A percentile compares a stretch with the other conserved stretches of the same genome.
Conservation (phyloP, 2,888 invertebrate genomes). For the Hydroisotoma schaefferi region DNA sequence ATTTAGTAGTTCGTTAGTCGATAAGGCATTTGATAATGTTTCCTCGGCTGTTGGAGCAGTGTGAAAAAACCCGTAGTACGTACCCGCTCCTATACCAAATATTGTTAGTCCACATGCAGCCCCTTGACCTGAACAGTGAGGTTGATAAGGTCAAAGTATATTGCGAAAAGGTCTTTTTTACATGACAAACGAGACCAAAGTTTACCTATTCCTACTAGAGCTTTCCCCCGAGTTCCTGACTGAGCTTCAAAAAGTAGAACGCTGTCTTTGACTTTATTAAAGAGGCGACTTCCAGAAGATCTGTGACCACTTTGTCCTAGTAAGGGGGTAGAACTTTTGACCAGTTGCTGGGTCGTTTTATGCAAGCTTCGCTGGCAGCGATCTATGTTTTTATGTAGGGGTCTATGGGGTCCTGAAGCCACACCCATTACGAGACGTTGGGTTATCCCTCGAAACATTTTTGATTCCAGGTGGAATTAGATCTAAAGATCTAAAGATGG, state of each 20-base stretch:
- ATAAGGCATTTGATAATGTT: not conserved
- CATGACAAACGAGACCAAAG: not conserved
- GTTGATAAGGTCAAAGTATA: too few species aligned
- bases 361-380: too few species aligned
- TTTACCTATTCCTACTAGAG: constrained; percentile 17
- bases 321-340: not conserved
- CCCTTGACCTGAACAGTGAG: too few species aligned
- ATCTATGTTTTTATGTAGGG: too few species aligned
- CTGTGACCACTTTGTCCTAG: not conserved
- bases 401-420: too few species aligned
- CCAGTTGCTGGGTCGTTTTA: not conserved
- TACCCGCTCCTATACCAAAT: constrained; percentile 11
- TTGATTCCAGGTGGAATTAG: too few species aligned
- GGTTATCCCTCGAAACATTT: too few species aligned
- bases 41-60: not conserved
- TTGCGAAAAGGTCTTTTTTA: not conserved
- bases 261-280: constrained; percentile 17
- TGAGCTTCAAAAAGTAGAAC: constrained; percentile 23
- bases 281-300: not conserved
- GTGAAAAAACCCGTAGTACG: constrained; percentile 9
- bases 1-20: not conserved
- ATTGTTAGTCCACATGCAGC: constrained; percentile 10
- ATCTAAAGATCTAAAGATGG: too few species aligned
- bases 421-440: too few species aligned
- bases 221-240: constrained; percentile 17